Percentiles rank a stretch among this genome's conserved stretches.
phyloP scores from a whole-genome alignment of 2,797 vertebrate species.

The Epinephelus malabaricus region DNA sequence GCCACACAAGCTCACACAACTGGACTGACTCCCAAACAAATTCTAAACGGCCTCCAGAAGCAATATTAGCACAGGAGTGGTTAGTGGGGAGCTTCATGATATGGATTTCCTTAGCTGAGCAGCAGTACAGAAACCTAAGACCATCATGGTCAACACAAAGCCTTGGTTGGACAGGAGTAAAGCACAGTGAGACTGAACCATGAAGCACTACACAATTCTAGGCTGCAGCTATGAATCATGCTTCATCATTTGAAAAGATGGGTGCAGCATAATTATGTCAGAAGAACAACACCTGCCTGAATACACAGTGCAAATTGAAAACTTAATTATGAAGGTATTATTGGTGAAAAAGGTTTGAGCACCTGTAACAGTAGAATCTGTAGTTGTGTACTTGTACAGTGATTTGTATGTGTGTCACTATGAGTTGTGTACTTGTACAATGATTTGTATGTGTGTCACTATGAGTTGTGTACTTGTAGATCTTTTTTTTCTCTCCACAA shows the following conservation, averaged over 20 bases:
- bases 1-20: not conserved
- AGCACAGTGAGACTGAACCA: not conserved
- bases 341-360: no score
- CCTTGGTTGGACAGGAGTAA: not conserved
- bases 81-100: not conserved
- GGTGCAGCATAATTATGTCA: not conserved
- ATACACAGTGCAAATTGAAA: not conserved
- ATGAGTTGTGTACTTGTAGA: no score
- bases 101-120: not conserved
- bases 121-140: not conserved
- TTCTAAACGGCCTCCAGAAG: not conserved
- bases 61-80: not conserved
- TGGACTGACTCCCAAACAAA: not conserved
- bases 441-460: no score
- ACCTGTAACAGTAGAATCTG: no score
- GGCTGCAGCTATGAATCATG: not conserved
- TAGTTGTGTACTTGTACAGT: no score
- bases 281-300: not conserved
- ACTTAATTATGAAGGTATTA: not conserved
- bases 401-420: no score
- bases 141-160: not conserved
- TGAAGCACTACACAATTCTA: not conserved
- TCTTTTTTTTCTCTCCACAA: no score
- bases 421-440: no score
- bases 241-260: not conserved